phyloP scores from a whole-genome alignment of 2,797 vertebrate genomes.

The Helarctos malayanus region DNA sequence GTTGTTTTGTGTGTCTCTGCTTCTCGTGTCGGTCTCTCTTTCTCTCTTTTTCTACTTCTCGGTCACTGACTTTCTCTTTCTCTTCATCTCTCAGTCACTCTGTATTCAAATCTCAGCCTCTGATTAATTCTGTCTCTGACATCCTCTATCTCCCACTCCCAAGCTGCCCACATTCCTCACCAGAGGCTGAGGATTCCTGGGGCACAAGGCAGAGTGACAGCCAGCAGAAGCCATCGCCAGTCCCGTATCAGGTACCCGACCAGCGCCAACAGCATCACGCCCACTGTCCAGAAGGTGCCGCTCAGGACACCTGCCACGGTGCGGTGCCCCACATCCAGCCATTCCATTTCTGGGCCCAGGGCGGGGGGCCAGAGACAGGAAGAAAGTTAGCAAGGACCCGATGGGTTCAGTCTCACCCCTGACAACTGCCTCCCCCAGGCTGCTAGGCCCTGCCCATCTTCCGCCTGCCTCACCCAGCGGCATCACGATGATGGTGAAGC shows the following conservation, averaged over 20 bases:
- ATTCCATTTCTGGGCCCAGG: slow-evolving; percentile 91
- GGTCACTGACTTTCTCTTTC: neutral
- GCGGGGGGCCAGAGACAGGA: neutral
- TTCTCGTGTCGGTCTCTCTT: neutral
- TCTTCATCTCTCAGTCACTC: neutral
- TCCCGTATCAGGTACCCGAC: slow-evolving; percentile 92
- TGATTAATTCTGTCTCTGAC: neutral
- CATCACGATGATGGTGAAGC: slow-evolving; percentile 91
- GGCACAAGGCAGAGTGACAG: slow-evolving; percentile 91
- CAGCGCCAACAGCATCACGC: slow-evolving; percentile 93
- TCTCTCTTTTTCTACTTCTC: neutral
- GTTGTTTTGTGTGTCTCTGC: neutral
- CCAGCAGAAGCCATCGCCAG: slow-evolving; percentile 92
- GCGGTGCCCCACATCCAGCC: slow-evolving; percentile 92
- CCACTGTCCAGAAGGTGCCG: slow-evolving; percentile 92
- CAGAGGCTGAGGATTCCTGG: slow-evolving; percentile 90
- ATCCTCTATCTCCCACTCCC: neutral
- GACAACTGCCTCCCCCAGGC: neutral
- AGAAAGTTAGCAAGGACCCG: slow-evolving; percentile 25
- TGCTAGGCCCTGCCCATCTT: neutral
- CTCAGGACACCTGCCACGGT: slow-evolving; percentile 90
- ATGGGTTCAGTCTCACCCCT: neutral
- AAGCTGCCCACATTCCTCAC: slow-evolving; percentile 87
- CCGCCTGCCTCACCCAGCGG: slow-evolving; percentile 89
- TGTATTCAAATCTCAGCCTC: neutral